Evolutionary conservation across 2,113 vertebrate species (phyloP).

Genomic region (Centrocercus urophasianus): DNA sequence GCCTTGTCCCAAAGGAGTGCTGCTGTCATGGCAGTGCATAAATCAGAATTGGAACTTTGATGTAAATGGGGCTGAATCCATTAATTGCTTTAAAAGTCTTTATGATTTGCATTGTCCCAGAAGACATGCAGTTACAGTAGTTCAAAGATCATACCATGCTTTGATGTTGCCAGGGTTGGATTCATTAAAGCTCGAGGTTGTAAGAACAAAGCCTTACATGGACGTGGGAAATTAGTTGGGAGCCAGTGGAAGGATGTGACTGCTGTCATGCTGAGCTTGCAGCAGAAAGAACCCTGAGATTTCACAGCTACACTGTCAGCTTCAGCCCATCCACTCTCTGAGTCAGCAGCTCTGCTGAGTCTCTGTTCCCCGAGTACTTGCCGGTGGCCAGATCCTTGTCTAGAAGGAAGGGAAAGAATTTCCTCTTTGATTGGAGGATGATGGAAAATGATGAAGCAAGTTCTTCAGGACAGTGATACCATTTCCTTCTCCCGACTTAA

Average conservation of each 20-base stretch:
- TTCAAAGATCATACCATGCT: neutral
- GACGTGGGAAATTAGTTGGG: conserved; percentile 5
- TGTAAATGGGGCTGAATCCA: conserved; percentile 33
- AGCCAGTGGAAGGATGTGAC: neutral
- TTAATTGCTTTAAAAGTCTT: conserved; percentile 54
- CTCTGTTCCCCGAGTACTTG: neutral
- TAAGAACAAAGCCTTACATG: conserved; percentile 38
- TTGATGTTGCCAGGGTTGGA: conserved; percentile 32
- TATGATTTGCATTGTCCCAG: conserved; percentile 45
- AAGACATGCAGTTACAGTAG: conserved; percentile 25
- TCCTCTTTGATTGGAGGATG: neutral
- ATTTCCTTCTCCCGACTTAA: neutral
- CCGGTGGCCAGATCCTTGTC: neutral
- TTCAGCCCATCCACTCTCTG: neutral
- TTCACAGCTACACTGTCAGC: neutral
- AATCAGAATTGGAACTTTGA: conserved; percentile 51
- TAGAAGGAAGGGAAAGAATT: neutral
- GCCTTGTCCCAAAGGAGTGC: conserved; percentile 14
- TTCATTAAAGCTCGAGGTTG: conserved; percentile 18
- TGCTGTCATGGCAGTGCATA: conserved; percentile 47
- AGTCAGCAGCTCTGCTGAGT: neutral
- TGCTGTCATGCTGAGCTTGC: neutral
- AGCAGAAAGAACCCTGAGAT: neutral
- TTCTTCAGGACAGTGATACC: neutral
- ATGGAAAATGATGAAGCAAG: neutral